Base-by-base conservation (phyloP, 2,888 invertebrate genomes). In the Caenorhabditis sp. region DNA sequence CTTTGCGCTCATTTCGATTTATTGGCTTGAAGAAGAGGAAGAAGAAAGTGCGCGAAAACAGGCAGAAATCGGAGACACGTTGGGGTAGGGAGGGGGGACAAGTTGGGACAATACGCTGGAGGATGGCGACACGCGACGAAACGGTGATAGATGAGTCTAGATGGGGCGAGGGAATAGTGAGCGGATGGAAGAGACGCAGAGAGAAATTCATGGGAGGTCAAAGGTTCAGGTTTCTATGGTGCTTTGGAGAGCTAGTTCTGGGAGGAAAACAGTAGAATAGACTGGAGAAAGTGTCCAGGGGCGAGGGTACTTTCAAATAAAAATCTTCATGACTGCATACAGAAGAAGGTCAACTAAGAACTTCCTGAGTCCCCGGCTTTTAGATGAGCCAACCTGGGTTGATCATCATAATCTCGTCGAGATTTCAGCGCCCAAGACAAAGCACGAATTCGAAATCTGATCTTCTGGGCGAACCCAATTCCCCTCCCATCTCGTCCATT, bases 101-200 rank as follows among this genome's bases (percentile, higher is more conserved):
- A 77, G 77, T 77, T 77, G 77, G 51, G 63, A 77, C 69, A 77
- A 77, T 75, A 59, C 75, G 75, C n/a, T 19, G 47, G n/a, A 14
- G n/a, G 19, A 47, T 19, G 49, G 51, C 54, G 54, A 61, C 73
- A 61, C 73, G 73, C 61, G 61, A 73, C 61, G 61, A 73, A 61
- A 61, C 73, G 73, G 61, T 73, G 75, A 68, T 64, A 75, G 49
- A 58, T 75, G 66, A 35, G 66, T 75, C 75, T 75, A 68, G 68
- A 54, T 54, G 35, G 24, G 14, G 44, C 6, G 22, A 38, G 35
- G 12, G 38, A 22, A 47, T 28, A 41, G 38, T 44, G 38, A 28
- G 31, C 5, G 41, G 35, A 38, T 8, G 0, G 54, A 51, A 19
- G 54, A 56, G 47, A 64, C 49, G 31, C 47, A 49, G 47, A 64